A percentile compares a stretch with the other conserved stretches of the same genome.
Conservation (phyloP, 2,888 invertebrate species). For the Ecdyonurus torrentis region DNA sequence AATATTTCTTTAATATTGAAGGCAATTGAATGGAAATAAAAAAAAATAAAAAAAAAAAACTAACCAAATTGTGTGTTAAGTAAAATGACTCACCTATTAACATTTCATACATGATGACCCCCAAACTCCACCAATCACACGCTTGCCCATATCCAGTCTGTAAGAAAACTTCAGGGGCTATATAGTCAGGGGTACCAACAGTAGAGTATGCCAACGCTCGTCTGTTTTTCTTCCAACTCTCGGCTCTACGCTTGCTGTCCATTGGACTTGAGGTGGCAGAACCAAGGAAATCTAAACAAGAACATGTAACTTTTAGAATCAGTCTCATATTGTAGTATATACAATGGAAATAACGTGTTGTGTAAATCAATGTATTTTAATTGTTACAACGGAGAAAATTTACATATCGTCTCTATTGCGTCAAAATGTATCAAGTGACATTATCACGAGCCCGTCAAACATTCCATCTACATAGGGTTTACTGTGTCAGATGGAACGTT, state of each 20-base stretch:
- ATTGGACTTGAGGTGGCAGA: conserved; percentile 54
- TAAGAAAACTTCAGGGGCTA: conserved; percentile 96
- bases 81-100: conserved; percentile 60
- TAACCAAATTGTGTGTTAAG: neutral
- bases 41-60: too few species aligned
- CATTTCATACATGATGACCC: conserved; percentile 99
- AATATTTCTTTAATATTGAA: neutral
- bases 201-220: conserved; percentile 88
- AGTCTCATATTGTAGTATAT: too few species aligned
- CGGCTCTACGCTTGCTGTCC: conserved; percentile 96
- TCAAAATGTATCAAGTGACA: too few species aligned
- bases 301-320: too few species aligned
- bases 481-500: too few species aligned
- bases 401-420: too few species aligned
- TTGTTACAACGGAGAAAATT: too few species aligned
- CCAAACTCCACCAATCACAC: conserved; percentile 99
- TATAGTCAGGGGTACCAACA: conserved; percentile 98
- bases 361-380: too few species aligned
- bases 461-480: too few species aligned
- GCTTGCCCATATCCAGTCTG: conserved; percentile 96
- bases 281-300: conserved; percentile 10
- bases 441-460: too few species aligned
- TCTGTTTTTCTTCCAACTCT: conserved; percentile 98
- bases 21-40: neutral
- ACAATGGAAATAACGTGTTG: too few species aligned